Base-by-base conservation (phyloP, 2,113 vertebrate genomes). In the Mixornis gularis region DNA sequence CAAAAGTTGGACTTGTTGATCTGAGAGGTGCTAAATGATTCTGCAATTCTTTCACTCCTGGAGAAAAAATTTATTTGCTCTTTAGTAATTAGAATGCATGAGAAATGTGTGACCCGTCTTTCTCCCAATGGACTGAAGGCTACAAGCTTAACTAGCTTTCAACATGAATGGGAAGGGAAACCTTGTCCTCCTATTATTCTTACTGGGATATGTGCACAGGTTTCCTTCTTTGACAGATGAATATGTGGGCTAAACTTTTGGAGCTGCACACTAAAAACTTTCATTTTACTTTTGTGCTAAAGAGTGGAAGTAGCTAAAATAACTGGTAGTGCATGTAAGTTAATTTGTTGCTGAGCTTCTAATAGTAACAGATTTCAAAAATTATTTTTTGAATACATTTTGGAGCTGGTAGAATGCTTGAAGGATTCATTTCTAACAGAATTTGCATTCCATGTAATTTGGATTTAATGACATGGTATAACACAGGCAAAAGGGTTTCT, bases 371-470 rank as follows among this genome's bases (percentile, higher is more conserved):
- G 52, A 69, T 89, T 89, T 85, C 55, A 79, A 87, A 93, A 76
- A 87, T 51, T 49, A 66, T 8, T 79, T 63, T 84, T 84, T 84
- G 4, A 73, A 64, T 84, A 53, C 17, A 21, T 87, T 94, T 92
- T 87, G 66, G 68, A 83, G 71, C 74, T 77, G n/a, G 58, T 82
- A 40, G 60, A 76, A 81, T 15, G 4, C 69, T 91, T 77, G 84
- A 89, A 40, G 79, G 66, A 87, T 93, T 81, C 15, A 63, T 44
- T 58, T 89, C 53, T 65, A 92, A 63, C 46, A 77, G 78, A 87
- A 89, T 91, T 85, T 91, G 52, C 63, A 77, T 91, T 82, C 81
- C 13, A 4, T 92, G 49, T 92, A 87, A 92, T 95, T 93, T 89
- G 68, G 46, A 56, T 91, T 91, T 93, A 93, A 95, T 92, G 63